These are phyloP conservation scores for Chrysodeixis includens DNA, from an alignment of 2,888 invertebrate genomes.

Conservation along the genomic window DNA sequence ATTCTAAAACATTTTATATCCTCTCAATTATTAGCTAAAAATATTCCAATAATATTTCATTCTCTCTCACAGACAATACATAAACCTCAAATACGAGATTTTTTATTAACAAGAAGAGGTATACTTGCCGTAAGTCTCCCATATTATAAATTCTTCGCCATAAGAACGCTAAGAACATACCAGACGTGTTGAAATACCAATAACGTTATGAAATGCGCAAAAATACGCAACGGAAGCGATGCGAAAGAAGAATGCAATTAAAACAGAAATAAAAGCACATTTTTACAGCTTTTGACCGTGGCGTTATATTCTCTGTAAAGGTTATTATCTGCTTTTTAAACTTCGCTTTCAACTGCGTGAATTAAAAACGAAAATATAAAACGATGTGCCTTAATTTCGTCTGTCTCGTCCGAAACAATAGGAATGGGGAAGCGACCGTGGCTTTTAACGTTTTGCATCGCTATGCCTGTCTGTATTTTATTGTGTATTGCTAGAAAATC, in stretches of 20 bases:
- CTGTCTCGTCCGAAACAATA: constrained; percentile 79
- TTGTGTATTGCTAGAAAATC: constrained; percentile 57
- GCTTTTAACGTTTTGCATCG: constrained; percentile 70
- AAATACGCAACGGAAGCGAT: constrained; percentile 68
- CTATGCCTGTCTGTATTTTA: constrained; percentile 56
- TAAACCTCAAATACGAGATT: neutral
- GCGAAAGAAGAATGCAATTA: constrained; percentile 83
- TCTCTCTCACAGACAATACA: neutral
- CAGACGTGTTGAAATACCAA: constrained; percentile 58
- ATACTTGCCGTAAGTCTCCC: neutral
- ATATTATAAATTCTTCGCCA: constrained; percentile 7
- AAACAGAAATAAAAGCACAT: constrained; percentile 82
- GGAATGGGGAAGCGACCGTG: constrained; percentile 64
- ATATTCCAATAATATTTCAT: neutral
- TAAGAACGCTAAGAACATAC: constrained; percentile 21
- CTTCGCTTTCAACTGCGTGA: constrained; percentile 78
- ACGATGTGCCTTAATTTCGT: constrained; percentile 79
- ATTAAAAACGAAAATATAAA: constrained; percentile 84
- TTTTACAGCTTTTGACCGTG: constrained; percentile 79
- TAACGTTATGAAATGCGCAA: constrained; percentile 68
- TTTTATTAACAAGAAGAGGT: neutral
- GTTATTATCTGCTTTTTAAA: constrained; percentile 86
- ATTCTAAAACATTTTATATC: neutral
- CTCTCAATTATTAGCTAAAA: too few relatives aligned
- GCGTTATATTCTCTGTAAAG: constrained; percentile 75